Percentiles rank a stretch among this genome's conserved stretches.
phyloP scores from a whole-genome alignment of 2,888 invertebrate species.

The Cactoblastis cactorum region DNA sequence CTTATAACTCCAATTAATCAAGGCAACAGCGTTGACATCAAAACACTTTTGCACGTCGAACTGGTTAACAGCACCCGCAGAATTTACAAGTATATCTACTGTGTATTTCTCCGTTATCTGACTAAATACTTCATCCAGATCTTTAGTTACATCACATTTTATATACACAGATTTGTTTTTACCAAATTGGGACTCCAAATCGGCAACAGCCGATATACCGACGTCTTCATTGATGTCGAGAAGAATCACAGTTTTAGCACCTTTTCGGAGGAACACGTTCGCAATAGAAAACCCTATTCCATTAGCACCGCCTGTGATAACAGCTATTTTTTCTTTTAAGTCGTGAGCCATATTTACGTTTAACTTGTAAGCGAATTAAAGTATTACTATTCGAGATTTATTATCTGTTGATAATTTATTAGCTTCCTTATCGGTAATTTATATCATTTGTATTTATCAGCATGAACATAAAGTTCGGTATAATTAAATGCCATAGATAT shows the following conservation, averaged over 20 bases:
- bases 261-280: neutral
- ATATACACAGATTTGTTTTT: neutral
- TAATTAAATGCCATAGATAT: too few relatives aligned
- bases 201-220: neutral
- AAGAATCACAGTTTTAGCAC: neutral
- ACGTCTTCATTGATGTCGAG: neutral
- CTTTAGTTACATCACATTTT: conserved; percentile 1
- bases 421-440: too few relatives aligned
- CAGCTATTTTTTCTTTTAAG: neutral
- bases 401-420: neutral
- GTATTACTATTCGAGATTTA: neutral
- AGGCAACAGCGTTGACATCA: neutral
- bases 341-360: neutral
- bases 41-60: neutral
- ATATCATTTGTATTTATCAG: too few relatives aligned
- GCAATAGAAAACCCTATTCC: conserved; percentile 1
- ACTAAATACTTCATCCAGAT: neutral
- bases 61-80: neutral
- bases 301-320: neutral
- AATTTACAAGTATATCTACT: neutral
- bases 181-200: neutral
- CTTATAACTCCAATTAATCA: conserved; percentile 25
- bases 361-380: neutral
- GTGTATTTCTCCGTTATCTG: neutral
- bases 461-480: too few relatives aligned